These are phyloP conservation scores for Bubo scandiacus DNA, from an alignment of 2,113 vertebrate genomes.

Conservation along the genomic window DNA sequence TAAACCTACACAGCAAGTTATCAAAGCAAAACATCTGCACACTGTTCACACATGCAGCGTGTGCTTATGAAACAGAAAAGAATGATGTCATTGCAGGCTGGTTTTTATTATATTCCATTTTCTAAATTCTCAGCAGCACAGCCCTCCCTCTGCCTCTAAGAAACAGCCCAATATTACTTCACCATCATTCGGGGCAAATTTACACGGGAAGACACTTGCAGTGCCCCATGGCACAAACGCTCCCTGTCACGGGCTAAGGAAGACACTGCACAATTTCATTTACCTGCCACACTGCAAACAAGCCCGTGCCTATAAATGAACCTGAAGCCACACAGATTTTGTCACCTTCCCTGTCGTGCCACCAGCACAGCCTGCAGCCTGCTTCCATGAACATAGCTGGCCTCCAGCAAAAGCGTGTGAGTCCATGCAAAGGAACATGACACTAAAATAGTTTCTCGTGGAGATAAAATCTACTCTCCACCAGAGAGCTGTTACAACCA, in stretches of 20 bases:
- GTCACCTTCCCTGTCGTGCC: neutral
- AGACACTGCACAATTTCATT: neutral
- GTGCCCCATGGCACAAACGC: rapidly evolving
- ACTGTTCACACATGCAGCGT: slow-evolving; percentile 12
- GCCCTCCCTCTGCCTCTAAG: neutral
- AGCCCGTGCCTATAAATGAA: neutral
- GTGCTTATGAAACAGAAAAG: neutral
- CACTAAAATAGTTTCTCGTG: neutral
- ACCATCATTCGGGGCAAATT: neutral
- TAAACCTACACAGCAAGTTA: slow-evolving; percentile 24
- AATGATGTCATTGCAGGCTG: slow-evolving; percentile 51
- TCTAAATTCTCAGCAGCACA: neutral
- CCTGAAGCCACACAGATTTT: neutral
- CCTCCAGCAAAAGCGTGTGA: neutral
- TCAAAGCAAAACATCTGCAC: slow-evolving; percentile 22
- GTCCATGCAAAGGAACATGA: rapidly evolving
- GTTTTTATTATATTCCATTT: slow-evolving; percentile 22
- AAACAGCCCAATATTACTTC: neutral
- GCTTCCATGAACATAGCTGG: neutral
- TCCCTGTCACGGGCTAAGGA: neutral
- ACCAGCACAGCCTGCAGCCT: neutral
- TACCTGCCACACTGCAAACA: neutral
- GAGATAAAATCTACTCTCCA: neutral
- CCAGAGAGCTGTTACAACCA: neutral
- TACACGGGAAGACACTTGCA: neutral